Base-by-base conservation (phyloP, 2,113 vertebrate species). In the Protomyctophum bolini region DNA sequence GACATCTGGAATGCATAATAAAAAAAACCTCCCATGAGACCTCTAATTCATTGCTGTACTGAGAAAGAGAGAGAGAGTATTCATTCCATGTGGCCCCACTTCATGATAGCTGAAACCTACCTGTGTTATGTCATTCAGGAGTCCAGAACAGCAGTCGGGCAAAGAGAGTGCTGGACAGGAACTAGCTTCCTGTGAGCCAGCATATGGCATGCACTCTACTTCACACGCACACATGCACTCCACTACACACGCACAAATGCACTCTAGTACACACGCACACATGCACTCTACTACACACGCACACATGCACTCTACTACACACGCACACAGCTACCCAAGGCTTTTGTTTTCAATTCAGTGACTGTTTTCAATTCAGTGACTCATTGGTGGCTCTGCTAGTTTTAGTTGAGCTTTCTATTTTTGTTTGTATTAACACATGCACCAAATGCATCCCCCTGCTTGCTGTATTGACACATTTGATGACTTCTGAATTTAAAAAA, bases 1-100 rank as follows among this genome's bases (percentile, higher is more conserved):
- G 79, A 81, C 91, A 89, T 89, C 82, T 90, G 89, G 86, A 82
- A 74, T 6, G 58, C 57, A 83, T 82, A 74, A n/a, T 72, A 68
- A 58, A 14, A 21, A 47, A 21, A 21, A n/a, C 41, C 59, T 45
- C 59, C 21, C 60, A 68, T 7, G 12, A 58, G 56, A 68, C 6
- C 55, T 58, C 67, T 66, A 58, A 74, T 50, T 66, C 33, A 1
- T 8, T 11, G 8, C 47, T 73, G 73, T 79, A 77, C 63, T 41
- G 51, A 47, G 10, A 72, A 58, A 55, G 51, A 66, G 60, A 8
- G 12, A 28, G n/a, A 54, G 49, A 50, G 28, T 12, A 8, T 11
- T 45, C 14, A 82, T 67, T 81, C 75, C 48, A 74, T 55, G 21
- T 9, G 61, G 49, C 62, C 50, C 12, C 46, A 21, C 61, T 66